Evolutionary conservation across 2,113 vertebrate genomes (phyloP), one percentile per base, ranked within the genome.

Genomic region (Megaceryle maxima): DNA sequence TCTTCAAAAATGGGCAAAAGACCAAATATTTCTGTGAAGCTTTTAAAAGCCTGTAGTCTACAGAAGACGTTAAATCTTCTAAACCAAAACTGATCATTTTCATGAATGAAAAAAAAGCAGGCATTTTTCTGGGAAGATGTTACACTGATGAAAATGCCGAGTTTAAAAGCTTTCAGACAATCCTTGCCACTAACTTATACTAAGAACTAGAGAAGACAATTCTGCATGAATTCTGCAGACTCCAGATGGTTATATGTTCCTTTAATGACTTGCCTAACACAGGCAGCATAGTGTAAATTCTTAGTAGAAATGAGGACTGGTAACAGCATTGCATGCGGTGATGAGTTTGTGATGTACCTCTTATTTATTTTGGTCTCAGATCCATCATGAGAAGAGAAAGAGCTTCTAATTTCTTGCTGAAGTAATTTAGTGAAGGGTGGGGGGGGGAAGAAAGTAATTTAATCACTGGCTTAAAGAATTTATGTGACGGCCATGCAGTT

Each of bases 11-110:
- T 18, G 74, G 95, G 94, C 89, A 94, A 76, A 95, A 76, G 39
- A 82, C 87, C 93, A 96, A 96, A 44, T 91, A 94, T 85, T 96
- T 95, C 69, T 89, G 44, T 85, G 87, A 95, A 89, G 77, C 91
- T 96, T 92, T 89, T 79, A 87, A 91, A 92, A 87, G 82, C 80
- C 57, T 89, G 19, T 44, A 60, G 57, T 66, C 84, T 87, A 62
- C 69, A 79, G 48, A 76, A 87, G 48, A 87, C 0, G 0, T 68
- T 87, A 72, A 82, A 51, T 78, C 64, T 88, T 81, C 64, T 72
- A 69, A 81, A 69, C 20, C 12, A 91, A 95, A 94, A 43, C 0
- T 24, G 21, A 91, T 88, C 28, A 63, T 76, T 75, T 88, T 72
- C 74, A 84, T n/a, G n/a, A n/a, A n/a, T n/a, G n/a, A n/a, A n/a